Conservation (phyloP, 2,888 invertebrate genomes). For the Stenodera caucasica region DNA sequence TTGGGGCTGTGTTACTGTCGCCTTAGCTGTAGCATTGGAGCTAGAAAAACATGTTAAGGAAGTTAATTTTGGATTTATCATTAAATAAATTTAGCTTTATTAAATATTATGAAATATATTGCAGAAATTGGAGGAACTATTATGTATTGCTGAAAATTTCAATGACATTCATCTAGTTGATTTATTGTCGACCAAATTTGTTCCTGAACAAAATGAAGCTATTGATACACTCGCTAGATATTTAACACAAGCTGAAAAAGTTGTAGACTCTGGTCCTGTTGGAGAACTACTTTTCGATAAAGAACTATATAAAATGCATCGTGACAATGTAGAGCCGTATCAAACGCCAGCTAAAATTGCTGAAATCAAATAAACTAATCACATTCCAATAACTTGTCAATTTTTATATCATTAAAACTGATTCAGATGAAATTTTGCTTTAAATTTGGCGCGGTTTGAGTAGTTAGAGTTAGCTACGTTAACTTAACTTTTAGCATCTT, state of each 20-base stretch:
- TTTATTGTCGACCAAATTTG: slow-evolving; percentile 59
- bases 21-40: slow-evolving; percentile 51
- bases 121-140: slow-evolving; percentile 54
- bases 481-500: not conserved
- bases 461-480: not conserved
- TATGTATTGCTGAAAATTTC: slow-evolving; percentile 54
- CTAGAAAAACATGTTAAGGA: slow-evolving; percentile 51
- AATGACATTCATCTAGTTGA: slow-evolving; percentile 59
- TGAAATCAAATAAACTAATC: slow-evolving; percentile 8
- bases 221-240: slow-evolving; percentile 46
- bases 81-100: slow-evolving; percentile 9
- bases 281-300: slow-evolving; percentile 49
- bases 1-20: slow-evolving; percentile 53
- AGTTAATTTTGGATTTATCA: slow-evolving; percentile 31
- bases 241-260: slow-evolving; percentile 39
- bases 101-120: slow-evolving; percentile 34
- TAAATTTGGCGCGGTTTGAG: not conserved
- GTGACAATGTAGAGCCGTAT: slow-evolving; percentile 7
- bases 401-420: not conserved
- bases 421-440: not conserved
- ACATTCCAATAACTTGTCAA: slow-evolving; percentile 8
- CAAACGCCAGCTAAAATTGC: not conserved
- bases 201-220: slow-evolving; percentile 59
- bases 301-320: slow-evolving; percentile 40
- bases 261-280: slow-evolving; percentile 35